Evolutionary conservation across 2,113 vertebrate genomes (phyloP), one percentile per base, ranked within the genome.

Genomic region (Scalopus aquaticus): DNA sequence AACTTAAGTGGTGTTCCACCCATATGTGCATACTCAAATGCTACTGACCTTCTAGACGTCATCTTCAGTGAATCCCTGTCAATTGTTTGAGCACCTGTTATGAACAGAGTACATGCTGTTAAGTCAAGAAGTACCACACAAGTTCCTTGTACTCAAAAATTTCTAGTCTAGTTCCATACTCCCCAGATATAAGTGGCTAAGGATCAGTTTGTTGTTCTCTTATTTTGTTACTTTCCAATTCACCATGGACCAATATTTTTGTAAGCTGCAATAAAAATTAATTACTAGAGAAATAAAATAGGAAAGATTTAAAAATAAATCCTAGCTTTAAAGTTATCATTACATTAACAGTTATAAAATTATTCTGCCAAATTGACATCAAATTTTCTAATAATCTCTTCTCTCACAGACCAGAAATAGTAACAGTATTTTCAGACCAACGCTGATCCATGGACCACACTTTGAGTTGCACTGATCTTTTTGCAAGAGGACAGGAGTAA

Each of bases 221-320:
- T 78, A 13, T 54, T 72, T 92, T 56, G 3, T 74, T 73, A 84
- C 85, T 90, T 92, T 78, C 46, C 26, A 85, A 1, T 91, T 65
- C 39, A 54, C 83, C 44, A 44, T 2, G 11, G 30, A 79, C n/a
- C 26, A 72, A 4, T 91, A n/a, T 30, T 83, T 94, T 73, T 81
- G 17, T 73, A 32, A 83, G 80, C 44, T 90, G 62, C 1, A 54
- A 51, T 88, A 88, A 77, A 92, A 96, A 86, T 88, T 2, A 88
- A 44, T 83, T 76, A 79, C 51, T 85, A 72, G 81, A n/a, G 49
- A 93, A 93, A 90, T 90, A 22, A 91, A 96, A 88, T 80, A 90
- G 91, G 35, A 37, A 74, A 90, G 26, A 65, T 65, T 73, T 0
- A 30, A 46, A 77, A 93, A 95, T 56, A 69, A 30, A 56, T 9